A percentile compares a stretch with the other conserved stretches of the same genome.
phyloP scores from a whole-genome alignment of 2,888 invertebrate species.

The Anoplius nigerrimus region DNA sequence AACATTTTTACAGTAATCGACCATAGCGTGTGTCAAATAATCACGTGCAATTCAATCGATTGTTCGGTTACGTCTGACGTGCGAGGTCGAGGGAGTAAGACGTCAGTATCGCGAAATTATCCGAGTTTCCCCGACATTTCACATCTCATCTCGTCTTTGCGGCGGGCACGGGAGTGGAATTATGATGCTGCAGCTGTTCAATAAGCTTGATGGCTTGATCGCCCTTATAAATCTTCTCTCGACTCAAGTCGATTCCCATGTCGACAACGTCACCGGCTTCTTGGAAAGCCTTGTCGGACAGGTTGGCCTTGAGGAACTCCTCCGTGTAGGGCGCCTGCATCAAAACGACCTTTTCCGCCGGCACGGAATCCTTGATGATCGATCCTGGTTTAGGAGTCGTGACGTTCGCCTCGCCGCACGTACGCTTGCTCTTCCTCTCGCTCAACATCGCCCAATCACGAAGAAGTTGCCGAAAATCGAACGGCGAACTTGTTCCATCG shows the following conservation, averaged over 20 bases:
- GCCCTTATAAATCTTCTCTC: constrained; percentile 56
- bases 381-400: constrained; percentile 60
- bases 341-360: constrained; percentile 46
- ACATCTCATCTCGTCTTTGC: no score
- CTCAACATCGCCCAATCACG: constrained; percentile 49
- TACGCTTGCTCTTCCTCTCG: constrained; percentile 33
- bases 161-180: background rate
- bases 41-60: no score
- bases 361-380: constrained; percentile 57
- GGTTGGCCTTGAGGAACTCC: constrained; percentile 51
- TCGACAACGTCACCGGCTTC: constrained; percentile 59
- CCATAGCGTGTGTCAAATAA: no score
- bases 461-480: constrained; percentile 51
- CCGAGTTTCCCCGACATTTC: no score
- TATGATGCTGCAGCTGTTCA: constrained; percentile 19
- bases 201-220: constrained; percentile 47
- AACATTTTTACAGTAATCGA: no score
- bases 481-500: constrained; percentile 23
- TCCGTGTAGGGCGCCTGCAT: constrained; percentile 57
- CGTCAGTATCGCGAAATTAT: no score
- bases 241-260: constrained; percentile 54
- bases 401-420: constrained; percentile 22
- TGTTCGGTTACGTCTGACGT: no score
- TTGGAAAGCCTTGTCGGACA: constrained; percentile 63
- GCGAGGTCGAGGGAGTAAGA: no score